Evolutionary conservation across 2,888 invertebrate species (phyloP).

Genomic region (Lordiphosa fenestrarum): DNA sequence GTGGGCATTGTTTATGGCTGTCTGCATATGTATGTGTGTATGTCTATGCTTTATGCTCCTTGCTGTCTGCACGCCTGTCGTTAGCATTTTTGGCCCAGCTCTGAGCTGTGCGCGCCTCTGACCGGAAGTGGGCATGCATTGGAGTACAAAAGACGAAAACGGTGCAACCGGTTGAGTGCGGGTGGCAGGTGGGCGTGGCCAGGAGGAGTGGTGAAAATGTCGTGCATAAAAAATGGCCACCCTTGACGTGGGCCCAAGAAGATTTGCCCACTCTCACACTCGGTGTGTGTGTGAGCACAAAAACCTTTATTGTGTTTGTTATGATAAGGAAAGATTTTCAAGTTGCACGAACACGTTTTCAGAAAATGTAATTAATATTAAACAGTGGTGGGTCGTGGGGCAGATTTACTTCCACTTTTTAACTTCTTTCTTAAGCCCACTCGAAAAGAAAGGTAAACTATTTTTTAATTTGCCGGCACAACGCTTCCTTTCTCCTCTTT

Average conservation of each 20-base stretch:
- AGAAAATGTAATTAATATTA: too few relatives aligned
- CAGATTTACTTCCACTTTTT: not conserved
- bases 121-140: constrained; percentile 23
- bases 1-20: constrained; percentile 14
- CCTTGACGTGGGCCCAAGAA: constrained; percentile 28
- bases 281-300: too few relatives aligned
- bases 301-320: constrained; percentile 12
- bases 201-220: not conserved
- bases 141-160: not conserved
- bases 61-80: constrained; percentile 16
- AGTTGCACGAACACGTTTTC: too few relatives aligned
- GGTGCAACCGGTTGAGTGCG: constrained; percentile 1
- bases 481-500: not conserved
- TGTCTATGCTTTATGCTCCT: constrained; percentile 12
- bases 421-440: not conserved
- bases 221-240: constrained; percentile 30
- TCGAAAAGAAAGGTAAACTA: constrained; percentile 27
- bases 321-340: constrained; percentile 9
- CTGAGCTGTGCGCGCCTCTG: constrained; percentile 13
- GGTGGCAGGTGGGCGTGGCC: not conserved
- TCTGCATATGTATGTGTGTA: constrained; percentile 15
- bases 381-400: too few relatives aligned
- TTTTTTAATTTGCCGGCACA: constrained; percentile 35
- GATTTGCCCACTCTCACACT: constrained; percentile 11
- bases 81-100: constrained; percentile 23